Evolutionary conservation across 2,113 vertebrate species (phyloP).

Genomic region (Brevimyrus niger): DNA sequence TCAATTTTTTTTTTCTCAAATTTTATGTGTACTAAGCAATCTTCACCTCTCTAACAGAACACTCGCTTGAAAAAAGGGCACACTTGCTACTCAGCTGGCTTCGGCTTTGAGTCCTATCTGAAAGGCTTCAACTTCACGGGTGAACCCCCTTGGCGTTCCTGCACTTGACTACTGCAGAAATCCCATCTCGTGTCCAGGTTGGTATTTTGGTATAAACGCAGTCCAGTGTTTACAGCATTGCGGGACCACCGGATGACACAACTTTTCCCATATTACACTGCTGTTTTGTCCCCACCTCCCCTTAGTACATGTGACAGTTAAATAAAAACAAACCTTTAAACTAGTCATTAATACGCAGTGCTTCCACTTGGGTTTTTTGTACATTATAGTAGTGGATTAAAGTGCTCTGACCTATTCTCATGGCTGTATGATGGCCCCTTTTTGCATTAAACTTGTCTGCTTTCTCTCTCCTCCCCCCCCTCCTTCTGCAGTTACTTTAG

Average conservation of each 20-base stretch:
- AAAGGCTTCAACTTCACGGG: conserved; percentile 63
- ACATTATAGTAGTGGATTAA: background rate
- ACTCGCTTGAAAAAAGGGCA: conserved; percentile 42
- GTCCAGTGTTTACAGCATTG: too few species aligned
- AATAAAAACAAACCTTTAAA: background rate
- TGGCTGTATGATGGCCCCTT: background rate
- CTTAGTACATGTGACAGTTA: background rate
- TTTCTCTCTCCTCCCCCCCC: background rate
- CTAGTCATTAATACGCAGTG: background rate
- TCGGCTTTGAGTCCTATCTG: conserved; percentile 60
- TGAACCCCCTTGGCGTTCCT: conserved; percentile 52
- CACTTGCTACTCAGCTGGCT: conserved; percentile 51
- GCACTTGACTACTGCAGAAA: conserved; percentile 43
- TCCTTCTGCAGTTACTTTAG: conserved; percentile 48
- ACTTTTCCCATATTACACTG: background rate
- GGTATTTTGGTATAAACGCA: conserved; percentile 32
- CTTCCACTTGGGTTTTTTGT: background rate
- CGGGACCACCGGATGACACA: background rate
- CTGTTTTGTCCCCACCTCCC: background rate
- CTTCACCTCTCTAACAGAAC: conserved; percentile 42
- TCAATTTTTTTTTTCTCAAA: background rate
- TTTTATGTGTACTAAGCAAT: background rate
- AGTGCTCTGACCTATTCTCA: background rate
- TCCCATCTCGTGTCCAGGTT: conserved; percentile 58
- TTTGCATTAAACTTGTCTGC: background rate